These are phyloP conservation scores for Crocallis elinguaria DNA, from an alignment of 2,888 invertebrate genomes.

Conservation along the genomic window DNA sequence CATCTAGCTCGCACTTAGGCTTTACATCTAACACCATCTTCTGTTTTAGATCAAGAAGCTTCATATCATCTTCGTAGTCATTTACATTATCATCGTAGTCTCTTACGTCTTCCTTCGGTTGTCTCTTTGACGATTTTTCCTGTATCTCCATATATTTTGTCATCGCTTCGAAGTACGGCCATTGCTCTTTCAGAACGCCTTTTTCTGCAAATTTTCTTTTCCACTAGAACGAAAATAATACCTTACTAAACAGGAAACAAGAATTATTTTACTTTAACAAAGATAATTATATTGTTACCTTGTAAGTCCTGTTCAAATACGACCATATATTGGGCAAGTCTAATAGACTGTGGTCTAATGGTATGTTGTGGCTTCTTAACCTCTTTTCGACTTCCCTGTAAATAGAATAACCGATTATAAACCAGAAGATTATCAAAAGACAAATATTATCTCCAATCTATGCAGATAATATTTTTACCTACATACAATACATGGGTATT, in stretches of 20 bases:
- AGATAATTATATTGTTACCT: conserved; percentile 58
- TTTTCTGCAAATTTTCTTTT: conserved; percentile 75
- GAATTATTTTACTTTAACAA: neutral
- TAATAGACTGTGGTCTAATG: conserved; percentile 70
- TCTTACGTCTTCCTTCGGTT: conserved; percentile 38
- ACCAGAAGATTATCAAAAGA: conserved; percentile 20
- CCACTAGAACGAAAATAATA: conserved; percentile 60
- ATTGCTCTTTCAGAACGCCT: conserved; percentile 72
- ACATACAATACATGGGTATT: too few species aligned
- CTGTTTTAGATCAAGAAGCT: conserved; percentile 70
- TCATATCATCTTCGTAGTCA: conserved; percentile 73
- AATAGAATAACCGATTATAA: conserved; percentile 6
- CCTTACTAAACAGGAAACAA: neutral
- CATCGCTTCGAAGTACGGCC: conserved; percentile 75
- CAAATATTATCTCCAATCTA: too few species aligned
- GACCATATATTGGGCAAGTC: conserved; percentile 73
- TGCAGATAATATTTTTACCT: too few species aligned
- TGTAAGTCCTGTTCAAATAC: conserved; percentile 68
- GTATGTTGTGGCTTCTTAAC: conserved; percentile 63
- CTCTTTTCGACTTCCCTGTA: conserved; percentile 73
- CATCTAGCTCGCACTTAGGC: conserved; percentile 56
- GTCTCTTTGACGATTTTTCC: conserved; percentile 39
- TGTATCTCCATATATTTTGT: conserved; percentile 54
- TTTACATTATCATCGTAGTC: conserved; percentile 40
- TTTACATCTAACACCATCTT: conserved; percentile 53